Conservation (phyloP, 92 coral and sea anemone species). For the Ricordea florida region DNA sequence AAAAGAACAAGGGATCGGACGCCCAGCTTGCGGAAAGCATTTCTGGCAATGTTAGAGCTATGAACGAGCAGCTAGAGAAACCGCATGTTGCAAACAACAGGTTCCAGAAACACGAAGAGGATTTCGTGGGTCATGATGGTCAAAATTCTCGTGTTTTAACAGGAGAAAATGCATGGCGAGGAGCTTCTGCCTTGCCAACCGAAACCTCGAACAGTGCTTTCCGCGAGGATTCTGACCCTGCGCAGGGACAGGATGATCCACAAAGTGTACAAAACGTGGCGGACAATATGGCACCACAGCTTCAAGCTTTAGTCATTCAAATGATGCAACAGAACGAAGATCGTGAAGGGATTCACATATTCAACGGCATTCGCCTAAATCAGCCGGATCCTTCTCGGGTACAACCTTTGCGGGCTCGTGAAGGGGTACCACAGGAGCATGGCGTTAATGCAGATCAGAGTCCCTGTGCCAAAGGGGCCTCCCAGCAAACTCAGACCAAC, state of each 20-base stretch:
- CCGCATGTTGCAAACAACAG: background rate
- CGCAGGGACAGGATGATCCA: background rate
- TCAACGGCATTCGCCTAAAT: background rate
- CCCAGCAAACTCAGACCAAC: background rate
- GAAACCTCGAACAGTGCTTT: too few species aligned
- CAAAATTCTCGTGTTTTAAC: too few species aligned
- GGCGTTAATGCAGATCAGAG: background rate
- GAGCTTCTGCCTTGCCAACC: too few species aligned
- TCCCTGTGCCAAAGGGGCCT: background rate
- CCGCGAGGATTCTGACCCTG: too few species aligned
- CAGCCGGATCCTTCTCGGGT: conserved; percentile 14
- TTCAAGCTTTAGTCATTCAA: conserved; percentile 27
- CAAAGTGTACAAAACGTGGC: conserved; percentile 14
- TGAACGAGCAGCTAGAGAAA: background rate
- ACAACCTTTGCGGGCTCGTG: background rate
- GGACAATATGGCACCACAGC: conserved; percentile 32
- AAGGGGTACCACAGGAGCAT: background rate
- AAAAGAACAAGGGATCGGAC: conserved; percentile 4
- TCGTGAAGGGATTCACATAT: background rate
- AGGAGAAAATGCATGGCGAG: too few species aligned
- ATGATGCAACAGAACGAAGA: conserved; percentile 18
- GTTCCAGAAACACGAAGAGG: too few species aligned
- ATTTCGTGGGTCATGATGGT: too few species aligned
- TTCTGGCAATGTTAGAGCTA: background rate
- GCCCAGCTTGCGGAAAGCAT: conserved; percentile 15